phyloP scores from a whole-genome alignment of 2,113 vertebrate genomes.

The Nothoprocta perdicaria region DNA sequence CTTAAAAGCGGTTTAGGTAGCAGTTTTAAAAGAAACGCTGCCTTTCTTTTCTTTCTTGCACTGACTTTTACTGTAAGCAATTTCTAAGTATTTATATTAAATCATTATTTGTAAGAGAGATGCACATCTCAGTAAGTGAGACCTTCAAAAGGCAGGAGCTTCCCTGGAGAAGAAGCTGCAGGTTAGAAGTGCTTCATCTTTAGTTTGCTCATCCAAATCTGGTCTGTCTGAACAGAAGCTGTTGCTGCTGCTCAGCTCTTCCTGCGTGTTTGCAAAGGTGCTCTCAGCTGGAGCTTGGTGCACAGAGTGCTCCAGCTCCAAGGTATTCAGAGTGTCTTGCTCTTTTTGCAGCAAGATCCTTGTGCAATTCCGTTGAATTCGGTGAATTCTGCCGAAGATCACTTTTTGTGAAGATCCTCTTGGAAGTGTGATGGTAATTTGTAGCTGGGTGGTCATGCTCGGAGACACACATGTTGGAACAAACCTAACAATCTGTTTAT shows the following conservation, averaged over 20 bases:
- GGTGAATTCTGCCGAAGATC: background rate
- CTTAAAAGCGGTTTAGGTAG: background rate
- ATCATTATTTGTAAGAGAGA: background rate
- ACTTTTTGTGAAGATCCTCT: background rate
- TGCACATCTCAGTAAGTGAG: background rate
- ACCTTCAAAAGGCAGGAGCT: background rate
- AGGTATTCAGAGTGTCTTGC: background rate
- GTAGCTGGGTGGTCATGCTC: background rate
- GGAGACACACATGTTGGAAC: background rate
- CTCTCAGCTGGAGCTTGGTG: background rate
- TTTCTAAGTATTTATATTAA: background rate
- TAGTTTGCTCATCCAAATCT: background rate
- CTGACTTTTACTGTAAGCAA: background rate
- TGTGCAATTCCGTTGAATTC: background rate
- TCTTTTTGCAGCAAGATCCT: background rate
- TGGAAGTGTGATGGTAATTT: fast-evolving
- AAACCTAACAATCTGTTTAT: background rate
- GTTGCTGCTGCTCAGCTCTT: background rate
- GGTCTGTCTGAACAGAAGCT: background rate
- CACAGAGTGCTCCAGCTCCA: too few relatives aligned
- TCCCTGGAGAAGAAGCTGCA: background rate
- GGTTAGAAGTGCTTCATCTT: background rate
- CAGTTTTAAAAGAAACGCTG: background rate
- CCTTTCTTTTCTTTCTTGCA: background rate
- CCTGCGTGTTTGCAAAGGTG: background rate